Evolutionary conservation across 2,888 invertebrate genomes (phyloP), one percentile per base, ranked within the genome.

Genomic region (Petrophora chlorosata): DNA sequence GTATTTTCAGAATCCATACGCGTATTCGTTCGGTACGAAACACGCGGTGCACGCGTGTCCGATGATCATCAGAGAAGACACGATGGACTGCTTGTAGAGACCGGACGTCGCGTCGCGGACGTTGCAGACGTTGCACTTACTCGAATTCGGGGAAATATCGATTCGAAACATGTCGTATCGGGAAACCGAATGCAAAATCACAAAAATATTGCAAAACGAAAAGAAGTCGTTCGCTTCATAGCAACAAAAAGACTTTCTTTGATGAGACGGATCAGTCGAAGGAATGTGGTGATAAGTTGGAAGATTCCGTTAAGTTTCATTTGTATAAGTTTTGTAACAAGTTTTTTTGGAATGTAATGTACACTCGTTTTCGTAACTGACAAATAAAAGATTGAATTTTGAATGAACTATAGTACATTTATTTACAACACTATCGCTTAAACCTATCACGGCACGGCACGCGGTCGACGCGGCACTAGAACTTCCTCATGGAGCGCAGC

Each of bases 21-120:
- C 90, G 16, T 93, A 91, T 65, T 92, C 93, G 12, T 94, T 94
- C 70, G 94, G 94, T 17, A 84, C 87, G 10, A 86, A 88, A 50
- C 92, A 93, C 71, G 91, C 85, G 7, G 83, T 82, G 41, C 91
- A 86, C 63, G 82, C 86, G 9, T 85, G 90, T 25, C 91, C 93
- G 3, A 91, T 93, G 75, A 88, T 94, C 59, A 91, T 92, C 35
- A 87, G 90, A 14, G 90, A 92, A 46, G 93, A 94, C 67, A 90
- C 91, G 35, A 88, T 92, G 85, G 92, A 92, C 64, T 90, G 90
- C 55, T 65, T 89, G 10, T 87, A 71, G 51, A 9, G 25, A n/a
- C 10, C 10, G 9, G 9, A 2, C 23, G 8, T 4, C 22, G 39
- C 9, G 19, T 4, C 22, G 12, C 13, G 2, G 14, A n/a, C n/a